Evolutionary conservation across 37 sponge, comb jelly and placozoan genomes (phyloP).

Genomic region (Lycopodina hypogea): DNA sequence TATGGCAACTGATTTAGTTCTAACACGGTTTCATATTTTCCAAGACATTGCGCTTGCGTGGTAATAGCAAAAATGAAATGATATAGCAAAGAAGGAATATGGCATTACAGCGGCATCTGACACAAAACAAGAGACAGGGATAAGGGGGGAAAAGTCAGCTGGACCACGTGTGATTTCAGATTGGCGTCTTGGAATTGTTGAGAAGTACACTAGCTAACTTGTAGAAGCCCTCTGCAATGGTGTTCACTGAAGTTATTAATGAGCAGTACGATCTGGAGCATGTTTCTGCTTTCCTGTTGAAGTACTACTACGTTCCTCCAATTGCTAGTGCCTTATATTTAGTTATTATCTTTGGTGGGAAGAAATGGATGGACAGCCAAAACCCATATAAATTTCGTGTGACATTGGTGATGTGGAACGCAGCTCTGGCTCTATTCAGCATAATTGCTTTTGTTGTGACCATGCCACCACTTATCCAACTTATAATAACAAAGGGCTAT

Average conservation of each 20-base stretch:
- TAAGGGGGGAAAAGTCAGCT: too few species aligned
- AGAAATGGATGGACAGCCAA: constrained; percentile 44
- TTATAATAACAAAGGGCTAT: constrained; percentile 11
- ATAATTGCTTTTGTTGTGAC: constrained; percentile 12
- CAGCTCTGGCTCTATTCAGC: constrained; percentile 49
- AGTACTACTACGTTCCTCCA: constrained; percentile 4
- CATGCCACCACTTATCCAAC: not conserved
- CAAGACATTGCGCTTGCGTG: too few species aligned
- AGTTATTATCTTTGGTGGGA: constrained; percentile 28
- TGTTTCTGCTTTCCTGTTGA: not conserved
- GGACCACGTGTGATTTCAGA: too few species aligned
- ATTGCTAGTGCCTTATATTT: constrained; percentile 31
- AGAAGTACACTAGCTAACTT: too few species aligned
- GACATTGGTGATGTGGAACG: constrained; percentile 55
- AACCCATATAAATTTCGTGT: constrained; percentile 9
- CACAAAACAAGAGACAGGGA: too few species aligned
- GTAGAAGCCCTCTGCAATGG: too few species aligned
- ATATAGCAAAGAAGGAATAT: too few species aligned
- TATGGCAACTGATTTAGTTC: too few species aligned
- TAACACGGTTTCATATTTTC: too few species aligned
- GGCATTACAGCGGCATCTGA: too few species aligned
- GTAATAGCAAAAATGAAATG: too few species aligned
- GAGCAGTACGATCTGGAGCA: constrained; percentile 5
- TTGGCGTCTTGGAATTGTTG: too few species aligned
- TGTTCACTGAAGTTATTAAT: not conserved